Base-by-base conservation (phyloP, 2,113 vertebrate genomes). In the Noturus placidus region DNA sequence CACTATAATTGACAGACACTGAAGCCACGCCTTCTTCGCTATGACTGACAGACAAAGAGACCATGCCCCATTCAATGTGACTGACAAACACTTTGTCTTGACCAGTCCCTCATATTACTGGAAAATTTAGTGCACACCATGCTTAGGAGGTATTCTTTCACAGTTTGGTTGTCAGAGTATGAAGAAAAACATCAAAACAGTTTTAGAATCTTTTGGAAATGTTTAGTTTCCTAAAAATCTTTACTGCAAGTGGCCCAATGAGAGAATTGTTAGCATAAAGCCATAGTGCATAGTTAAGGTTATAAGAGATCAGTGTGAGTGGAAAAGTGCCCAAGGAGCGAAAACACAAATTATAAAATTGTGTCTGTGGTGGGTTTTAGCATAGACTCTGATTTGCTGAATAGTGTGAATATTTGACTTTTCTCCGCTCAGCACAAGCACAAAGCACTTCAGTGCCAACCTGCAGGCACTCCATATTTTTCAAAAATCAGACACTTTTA, bases 401-500 rank as follows among this genome's bases (percentile, higher is more conserved):
- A 20, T 30, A 30, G 7, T 33, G 17, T 9, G n/a, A 80, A 80
- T 56, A 57, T 57, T 81, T 57, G 19, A 33, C 79, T 81, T 81
- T 81, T 38, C 33, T 59, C 25, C 3, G 5, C 56, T 38, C 33
- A 35, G 30, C 54, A 81, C 79, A 25, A 33, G 52, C 77, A 33
- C 27, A 79, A 79, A 57, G 54, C 19, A 59, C 54, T 59, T 83
- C 65, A 27, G 35, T 22, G 72, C 72, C 14, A 30, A 78, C 8
- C 38, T 42, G 38, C 5, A 10, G 56, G 15, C 33, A 20, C 25
- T 6, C 35, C 69, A 38, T 76, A 82, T 87, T 87, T 92, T 42
- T 30, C 70, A 91, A 90, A 84, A 84, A 85, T 87, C 88, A 89
- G 91, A 89, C 91, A 87, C 91, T 89, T 92, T 93, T 90, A 92